Base-by-base conservation (phyloP, 2,888 invertebrate species). In the Pardosa pseudoannulata region DNA sequence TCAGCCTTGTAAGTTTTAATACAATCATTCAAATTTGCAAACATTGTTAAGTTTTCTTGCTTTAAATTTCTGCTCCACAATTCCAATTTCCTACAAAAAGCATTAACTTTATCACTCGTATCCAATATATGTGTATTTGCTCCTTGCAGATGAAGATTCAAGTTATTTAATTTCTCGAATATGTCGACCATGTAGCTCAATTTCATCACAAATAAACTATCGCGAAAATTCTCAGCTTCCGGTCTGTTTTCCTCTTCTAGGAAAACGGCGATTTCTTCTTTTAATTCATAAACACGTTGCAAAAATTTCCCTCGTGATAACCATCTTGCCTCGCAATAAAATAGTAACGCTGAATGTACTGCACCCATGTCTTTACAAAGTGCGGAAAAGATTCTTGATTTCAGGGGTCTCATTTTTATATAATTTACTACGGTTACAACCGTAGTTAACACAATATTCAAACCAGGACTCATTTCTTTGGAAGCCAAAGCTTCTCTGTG, bases 31-130 rank as follows among this genome's bases (percentile, higher is more conserved):
- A 70, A 46, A 64, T 50, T 76, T 76, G 50, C 76, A 76, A 76
- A 76, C 67, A 65, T 67, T 76, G 41, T 76, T 76, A 76, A 36
- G 41, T 28, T 75, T 67, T 67, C 67, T 75, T 67, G 75, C 41
- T 75, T 75, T 75, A 75, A 65, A 75, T 75, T 75, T 75, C 75
- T 75, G 75, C 75, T 75, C 75, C 75, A 75, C 65, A 75, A 75
- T 75, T 75, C 75, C 64, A 75, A 65, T 80, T 80, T 74, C 13
- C 50, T 74, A 50, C 73, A 67, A 80, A 80, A 80, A 80, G 39
- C 64, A 79, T 72, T 71, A 72, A 64, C 46, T 41, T 79, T 79
- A 64, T 79, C 79, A 79, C 23, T 79, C 71, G 64, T 79, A 71
- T 79, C 71, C 71, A 79, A 79, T 41, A 71, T 64, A 79, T 64